Base-by-base conservation (phyloP, 1,140 invertebrate species). In the Drosophila novamexicana region DNA sequence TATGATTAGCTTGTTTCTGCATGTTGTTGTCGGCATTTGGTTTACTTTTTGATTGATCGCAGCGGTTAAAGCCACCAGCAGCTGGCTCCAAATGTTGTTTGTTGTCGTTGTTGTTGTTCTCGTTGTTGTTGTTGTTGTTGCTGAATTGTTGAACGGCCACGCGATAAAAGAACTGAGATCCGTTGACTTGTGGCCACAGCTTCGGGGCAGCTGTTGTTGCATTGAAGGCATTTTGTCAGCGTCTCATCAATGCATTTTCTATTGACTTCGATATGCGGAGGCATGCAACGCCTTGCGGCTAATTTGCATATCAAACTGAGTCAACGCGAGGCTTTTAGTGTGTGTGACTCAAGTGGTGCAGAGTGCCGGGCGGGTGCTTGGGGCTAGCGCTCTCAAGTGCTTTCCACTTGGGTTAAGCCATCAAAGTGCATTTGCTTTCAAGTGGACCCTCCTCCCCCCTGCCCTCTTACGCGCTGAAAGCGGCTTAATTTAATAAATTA, bases 251-350 rank as follows among this genome's bases (percentile, higher is more conserved):
- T n/a, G 50, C 37, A 67, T 59, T 72, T 59, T 59, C 40, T 45
- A 59, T 45, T 59, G 56, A 59, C 29, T 58, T 9, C 40, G 29
- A 45, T 58, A 53, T 53, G 63, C 47, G 4, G 10, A 50, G 72
- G 45, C 59, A 61, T 61, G 59, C 59, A 70, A 76, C 44, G 77
- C 70, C 69, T 83, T 56, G 62, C 71, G 80, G 73, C 84, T 89
- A 84, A 88, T 88, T 88, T 88, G 74, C 83, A 88, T 88, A 88
- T 89, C 84, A 74, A 72, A 88, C 64, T 69, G 77, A 84, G 75
- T 56, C 63, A 78, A 56, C 65, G 40, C 45, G 22, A 69, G 50
- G 59, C 69, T 77, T 73, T 71, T 58, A 81, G 12, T 14, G 18
- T 47, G 61, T 44, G 56, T 52, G 65, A 45, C 58, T 62, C 70